Evolutionary conservation across 1,140 invertebrate species (phyloP), one percentile per base, ranked within the genome.

Genomic region (Nasonia vitripennis): DNA sequence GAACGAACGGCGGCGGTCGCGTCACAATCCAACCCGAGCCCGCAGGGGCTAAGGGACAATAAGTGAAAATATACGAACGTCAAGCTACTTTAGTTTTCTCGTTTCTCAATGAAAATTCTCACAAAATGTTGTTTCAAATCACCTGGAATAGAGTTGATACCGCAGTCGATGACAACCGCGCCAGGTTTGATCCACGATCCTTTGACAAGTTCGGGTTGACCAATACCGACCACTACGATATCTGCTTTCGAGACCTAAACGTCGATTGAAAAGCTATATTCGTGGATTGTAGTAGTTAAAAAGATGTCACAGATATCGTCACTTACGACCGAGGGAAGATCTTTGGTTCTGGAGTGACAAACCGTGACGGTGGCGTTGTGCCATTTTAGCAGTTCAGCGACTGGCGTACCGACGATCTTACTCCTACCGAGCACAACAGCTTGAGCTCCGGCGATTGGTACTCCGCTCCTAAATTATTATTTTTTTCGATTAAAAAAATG

Each of bases 141-240:
- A 98, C 98, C 98, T 94, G 97, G 95, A 88, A 99, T 96, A 6
- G 97, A 95, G 93, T 99, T 99, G 81, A 99, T 99, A 68, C 99
- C 99, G 94, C 99, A 99, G 92, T 99, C 99, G 88, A 99, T 99
- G n/a, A 99, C 99, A 45, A 99, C 96, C 74, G 99, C 98, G 27
- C 99, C 98, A 0, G 98, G 98, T 94, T 99, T 99, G 71, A 99
- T 96, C 99, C 99, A 99, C 78, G 96, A 96, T 0, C 96, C 98
- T 92, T 98, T 98, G 0, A 99, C 98, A 93, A 99, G 95, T 93
- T 98, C 95, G 10, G 98, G 94, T 89, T 96, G 95, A 0, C 99
- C 99, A 88, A 99, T 98, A 3, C 96, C 99, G 7, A 99, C 99
- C 10, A 99, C 98, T 75, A 99, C 92, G 90, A 99, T 99, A 92